Evolutionary conservation across 2,797 vertebrate genomes (phyloP), one percentile per base, ranked within the genome.

Genomic region (Euthynnus affinis): DNA sequence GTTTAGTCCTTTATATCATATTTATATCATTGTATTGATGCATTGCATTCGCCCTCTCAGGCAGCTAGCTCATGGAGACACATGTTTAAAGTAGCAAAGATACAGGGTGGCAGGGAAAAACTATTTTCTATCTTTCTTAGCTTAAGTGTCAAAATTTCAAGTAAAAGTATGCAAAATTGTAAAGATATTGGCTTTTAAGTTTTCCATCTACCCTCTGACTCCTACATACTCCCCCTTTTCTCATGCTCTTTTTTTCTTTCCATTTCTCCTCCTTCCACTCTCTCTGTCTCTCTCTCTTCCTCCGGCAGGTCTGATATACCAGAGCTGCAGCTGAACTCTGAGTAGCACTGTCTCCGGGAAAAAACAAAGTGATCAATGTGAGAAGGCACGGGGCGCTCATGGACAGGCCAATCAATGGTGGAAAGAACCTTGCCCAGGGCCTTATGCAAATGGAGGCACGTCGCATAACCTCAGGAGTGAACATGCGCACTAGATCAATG

Each of bases 351-450:
- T 97, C 96, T 98, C 96, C 95, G 92, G 97, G 96, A 97, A 96
- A 97, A 88, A 93, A 96, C 95, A 96, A 96, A 96, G 96, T 98
- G 97, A 99, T 99, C 97, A 98, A 98, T 97, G 97, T 92, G 94
- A 96, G 95, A 96, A 97, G 96, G 96, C 96, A 96, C 96, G 94
- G 97, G 96, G 95, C 96, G 97, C 96, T 96, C 96, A 96, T 96
- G 97, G 97, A 98, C 98, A 97, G 97, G 96, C 96, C 97, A 98
- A 99, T 99, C 98, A 99, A 99, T 99, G 97, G 94, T 95, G 97
- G 96, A 98, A 98, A 98, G 96, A 99, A 99, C 98, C 98, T 99
- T 99, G 98, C 98, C 98, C 97, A 98, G 97, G 98, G 98, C 98
- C 95, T 98, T 99, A 99, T 99, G 98, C 97, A 99, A 99, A 99